Conservation (phyloP, 92 coral and sea anemone genomes). For the Isaurus tuberculatus region DNA sequence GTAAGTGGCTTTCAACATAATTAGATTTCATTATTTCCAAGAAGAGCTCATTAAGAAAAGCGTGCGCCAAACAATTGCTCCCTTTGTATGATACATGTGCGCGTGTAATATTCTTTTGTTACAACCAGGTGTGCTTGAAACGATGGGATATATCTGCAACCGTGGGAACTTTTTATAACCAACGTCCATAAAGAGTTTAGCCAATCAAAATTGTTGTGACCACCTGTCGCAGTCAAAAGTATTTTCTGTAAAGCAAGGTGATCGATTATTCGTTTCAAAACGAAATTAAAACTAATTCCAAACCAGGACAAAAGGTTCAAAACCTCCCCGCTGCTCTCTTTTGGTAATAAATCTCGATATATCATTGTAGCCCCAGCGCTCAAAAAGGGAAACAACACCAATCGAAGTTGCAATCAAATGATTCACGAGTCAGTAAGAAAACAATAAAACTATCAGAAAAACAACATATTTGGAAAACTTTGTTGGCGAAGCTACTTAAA, state of each 20-base stretch:
- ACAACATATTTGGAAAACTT: neutral
- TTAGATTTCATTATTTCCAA: conserved; percentile 8
- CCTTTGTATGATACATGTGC: conserved; percentile 69
- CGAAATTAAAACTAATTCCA: conserved; percentile 1
- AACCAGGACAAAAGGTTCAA: conserved; percentile 19
- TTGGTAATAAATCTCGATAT: conserved; percentile 1
- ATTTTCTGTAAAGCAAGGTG: conserved; percentile 32
- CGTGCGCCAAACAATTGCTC: conserved; percentile 21
- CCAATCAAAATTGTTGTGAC: conserved; percentile 34
- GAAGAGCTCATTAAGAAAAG: conserved; percentile 42
- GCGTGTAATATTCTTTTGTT: conserved; percentile 56
- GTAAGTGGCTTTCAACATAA: conserved; percentile 36
- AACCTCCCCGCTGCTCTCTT: conserved; percentile 1
- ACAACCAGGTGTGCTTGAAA: conserved; percentile 76
- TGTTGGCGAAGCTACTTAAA: neutral
- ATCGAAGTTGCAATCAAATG: neutral
- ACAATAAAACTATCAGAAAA: neutral
- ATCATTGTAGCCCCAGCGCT: conserved; percentile 14
- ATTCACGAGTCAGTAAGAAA: neutral
- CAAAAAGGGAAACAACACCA: neutral
- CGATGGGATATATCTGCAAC: conserved; percentile 57
- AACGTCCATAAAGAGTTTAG: conserved; percentile 39
- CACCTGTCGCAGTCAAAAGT: conserved; percentile 45
- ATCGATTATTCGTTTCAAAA: conserved; percentile 30
- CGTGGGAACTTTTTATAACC: conserved; percentile 81